Percentiles rank a stretch among this genome's conserved stretches.
These are phyloP conservation scores for Crossocerus cetratus DNA, from an alignment of 2,888 invertebrate species.

Conservation along the genomic window DNA sequence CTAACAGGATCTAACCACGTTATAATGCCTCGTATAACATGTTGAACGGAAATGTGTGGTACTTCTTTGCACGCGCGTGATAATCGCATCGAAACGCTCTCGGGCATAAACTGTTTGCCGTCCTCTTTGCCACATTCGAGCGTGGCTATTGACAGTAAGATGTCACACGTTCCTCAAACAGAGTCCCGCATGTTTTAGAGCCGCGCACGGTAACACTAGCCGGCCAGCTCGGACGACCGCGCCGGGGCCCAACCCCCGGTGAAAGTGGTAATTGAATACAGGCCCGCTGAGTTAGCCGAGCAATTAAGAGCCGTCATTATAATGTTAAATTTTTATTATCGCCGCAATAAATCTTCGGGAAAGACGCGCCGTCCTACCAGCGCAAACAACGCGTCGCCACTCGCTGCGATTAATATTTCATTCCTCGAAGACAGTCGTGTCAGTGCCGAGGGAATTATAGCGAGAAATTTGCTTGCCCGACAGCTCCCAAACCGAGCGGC, in stretches of 20 bases:
- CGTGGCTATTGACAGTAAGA: conserved; percentile 61
- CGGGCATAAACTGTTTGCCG: conserved; percentile 67
- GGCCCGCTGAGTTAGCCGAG: conserved; percentile 55
- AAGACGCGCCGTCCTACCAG: conserved; percentile 2
- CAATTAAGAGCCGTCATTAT: conserved; percentile 58
- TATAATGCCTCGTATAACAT: conserved; percentile 55
- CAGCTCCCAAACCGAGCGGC: conserved; percentile 89
- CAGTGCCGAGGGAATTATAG: not conserved
- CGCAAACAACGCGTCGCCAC: not conserved
- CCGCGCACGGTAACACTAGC: conserved; percentile 56
- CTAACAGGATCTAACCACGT: conserved; percentile 50
- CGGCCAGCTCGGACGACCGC: conserved; percentile 27
- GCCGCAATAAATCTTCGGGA: conserved; percentile 51
- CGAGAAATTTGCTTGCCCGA: conserved; percentile 20
- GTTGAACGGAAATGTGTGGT: conserved; percentile 59
- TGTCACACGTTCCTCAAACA: conserved; percentile 68
- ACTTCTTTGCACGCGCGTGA: conserved; percentile 62
- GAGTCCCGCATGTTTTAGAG: conserved; percentile 60
- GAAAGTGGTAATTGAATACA: conserved; percentile 64
- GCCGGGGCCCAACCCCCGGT: conserved; percentile 37
- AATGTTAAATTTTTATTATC: conserved; percentile 66
- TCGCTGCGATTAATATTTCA: conserved; percentile 17
- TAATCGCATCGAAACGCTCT: conserved; percentile 68
- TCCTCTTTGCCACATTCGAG: conserved; percentile 64
- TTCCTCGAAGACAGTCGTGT: conserved; percentile 3